Base-by-base conservation (phyloP, 2,888 invertebrate genomes). In the Meteorus cinctellus region DNA sequence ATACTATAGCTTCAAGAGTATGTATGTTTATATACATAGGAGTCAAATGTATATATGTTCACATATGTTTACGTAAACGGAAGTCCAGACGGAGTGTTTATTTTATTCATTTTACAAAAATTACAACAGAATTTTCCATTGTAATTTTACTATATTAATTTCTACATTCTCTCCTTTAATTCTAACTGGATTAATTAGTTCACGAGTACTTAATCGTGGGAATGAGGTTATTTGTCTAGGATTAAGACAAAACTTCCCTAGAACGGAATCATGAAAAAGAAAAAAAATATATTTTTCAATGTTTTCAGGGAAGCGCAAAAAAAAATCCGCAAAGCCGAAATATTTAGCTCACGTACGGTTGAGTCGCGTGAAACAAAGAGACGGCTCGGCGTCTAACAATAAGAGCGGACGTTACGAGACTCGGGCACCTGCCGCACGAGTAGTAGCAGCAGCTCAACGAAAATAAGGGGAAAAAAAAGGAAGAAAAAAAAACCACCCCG, bases 341-440 rank as follows among this genome's bases (percentile, higher is more conserved):
- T 75, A 75, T 75, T 75, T 75, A 66, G 71, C 75, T 75, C 75
- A 75, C 75, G 75, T 75, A 75, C 75, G 75, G 75, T 75, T 66
- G 75, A 75, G 71, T 75, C 75, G 75, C 71, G 72, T 76, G 76
- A 76, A 76, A 76, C 76, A 76, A 76, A 76, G 76, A 72, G 67
- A 76, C 67, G 76, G 67, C 68, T 72, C 76, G 72, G 59, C 71
- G 71, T 71, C 67, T 60, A 76, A 76, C 76, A 76, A 76, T 76
- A 74, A 86, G 86, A 71, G 80, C 81, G 82, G 80, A 83, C 81
- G 82, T 83, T 83, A 82, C 84, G 82, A 82, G 83, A 77, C 69
- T 74, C 70, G 78, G 74, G 76, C 75, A 78, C 77, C 79, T 79
- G 77, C 77, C 75, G 68, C 71, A 68, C 59, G 72, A 69, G 66